Conservation (phyloP, 2,888 invertebrate species). For the Metalampra italica region DNA sequence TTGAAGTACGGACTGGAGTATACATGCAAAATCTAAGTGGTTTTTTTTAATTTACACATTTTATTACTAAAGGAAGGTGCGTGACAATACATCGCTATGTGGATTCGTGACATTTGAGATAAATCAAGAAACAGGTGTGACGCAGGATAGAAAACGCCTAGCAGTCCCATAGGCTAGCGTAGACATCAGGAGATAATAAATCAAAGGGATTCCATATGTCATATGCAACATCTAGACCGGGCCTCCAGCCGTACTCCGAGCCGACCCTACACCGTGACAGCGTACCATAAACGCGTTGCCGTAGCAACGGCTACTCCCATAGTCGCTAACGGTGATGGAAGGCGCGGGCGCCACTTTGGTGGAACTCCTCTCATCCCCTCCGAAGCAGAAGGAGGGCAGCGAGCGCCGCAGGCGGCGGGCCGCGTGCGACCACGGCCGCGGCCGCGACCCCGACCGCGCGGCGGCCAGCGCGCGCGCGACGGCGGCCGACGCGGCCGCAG, state of each 20-base stretch:
- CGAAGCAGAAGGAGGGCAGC: slow-evolving; percentile 52
- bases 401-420: slow-evolving; percentile 37
- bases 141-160: neutral
- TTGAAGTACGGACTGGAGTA: slow-evolving; percentile 2
- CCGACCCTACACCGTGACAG: slow-evolving; percentile 22
- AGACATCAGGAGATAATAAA: too few relatives aligned
- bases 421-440: slow-evolving; percentile 5
- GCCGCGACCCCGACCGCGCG: slow-evolving; percentile 16
- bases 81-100: too few relatives aligned
- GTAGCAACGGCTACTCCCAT: slow-evolving; percentile 57
- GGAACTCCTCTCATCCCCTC: slow-evolving; percentile 37
- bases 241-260: too few relatives aligned
- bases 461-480: slow-evolving; percentile 12
- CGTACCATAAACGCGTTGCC: slow-evolving; percentile 66
- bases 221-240: too few relatives aligned
- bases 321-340: slow-evolving; percentile 49
- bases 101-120: too few relatives aligned
- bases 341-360: slow-evolving; percentile 47
- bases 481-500: slow-evolving; percentile 45
- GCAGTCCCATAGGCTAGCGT: too few relatives aligned
- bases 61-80: too few relatives aligned
- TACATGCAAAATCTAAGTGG: neutral
- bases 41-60: too few relatives aligned
- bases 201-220: too few relatives aligned
- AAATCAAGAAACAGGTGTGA: neutral